Evolutionary conservation across 37 sponge, comb jelly and placozoan genomes (phyloP).

Genomic region (Tethya wilhelma): DNA sequence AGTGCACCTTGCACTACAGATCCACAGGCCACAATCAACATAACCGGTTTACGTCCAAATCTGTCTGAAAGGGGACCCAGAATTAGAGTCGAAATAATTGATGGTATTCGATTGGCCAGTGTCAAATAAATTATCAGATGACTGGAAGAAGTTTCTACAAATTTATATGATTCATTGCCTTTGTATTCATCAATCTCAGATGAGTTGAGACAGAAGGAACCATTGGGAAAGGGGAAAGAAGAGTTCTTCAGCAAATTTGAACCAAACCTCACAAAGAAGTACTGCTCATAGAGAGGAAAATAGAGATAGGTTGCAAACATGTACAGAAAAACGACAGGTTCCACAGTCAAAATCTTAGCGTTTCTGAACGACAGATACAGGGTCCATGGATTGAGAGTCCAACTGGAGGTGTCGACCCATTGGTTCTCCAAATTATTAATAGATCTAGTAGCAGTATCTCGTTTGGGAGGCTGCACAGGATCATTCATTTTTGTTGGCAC

Average conservation of each 20-base stretch:
- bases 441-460: no score
- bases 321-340: conserved; percentile 60
- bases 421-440: no score
- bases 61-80: conserved; percentile 52
- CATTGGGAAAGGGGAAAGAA: background rate
- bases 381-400: conserved; percentile 30
- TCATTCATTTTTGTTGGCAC: no score
- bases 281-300: conserved; percentile 41
- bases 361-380: conserved; percentile 5
- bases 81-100: conserved; percentile 40
- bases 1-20: background rate
- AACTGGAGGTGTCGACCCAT: no score
- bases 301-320: conserved; percentile 29
- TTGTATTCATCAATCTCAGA: conserved; percentile 1
- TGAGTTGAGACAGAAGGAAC: conserved; percentile 22
- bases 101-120: background rate
- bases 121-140: conserved; percentile 7
- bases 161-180: background rate
- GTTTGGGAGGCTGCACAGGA: no score
- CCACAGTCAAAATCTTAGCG: conserved; percentile 48
- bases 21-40: conserved; percentile 27
- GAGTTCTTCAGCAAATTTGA: conserved; percentile 4
- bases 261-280: conserved; percentile 33
- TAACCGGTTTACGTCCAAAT: conserved; percentile 42
- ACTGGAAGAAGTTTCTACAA: conserved; percentile 16